Percentiles rank a stretch among this genome's conserved stretches.
Evolutionary conservation across 1,140 invertebrate species (phyloP).

Genomic region (Amyelois transitella): DNA sequence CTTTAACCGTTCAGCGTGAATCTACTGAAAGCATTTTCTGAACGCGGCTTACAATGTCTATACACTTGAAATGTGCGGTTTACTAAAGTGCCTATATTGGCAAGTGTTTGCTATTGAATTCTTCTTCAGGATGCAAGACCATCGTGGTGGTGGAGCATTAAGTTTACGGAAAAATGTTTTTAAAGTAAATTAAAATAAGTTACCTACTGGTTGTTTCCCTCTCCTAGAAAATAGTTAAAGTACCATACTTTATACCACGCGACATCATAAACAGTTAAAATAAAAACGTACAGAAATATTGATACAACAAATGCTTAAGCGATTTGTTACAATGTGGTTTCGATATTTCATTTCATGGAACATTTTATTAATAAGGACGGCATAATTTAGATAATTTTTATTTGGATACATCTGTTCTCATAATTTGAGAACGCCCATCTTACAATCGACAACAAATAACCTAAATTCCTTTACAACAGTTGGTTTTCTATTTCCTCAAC

Average conservation of each 20-base stretch:
- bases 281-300: too few relatives aligned
- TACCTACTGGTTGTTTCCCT: too few relatives aligned
- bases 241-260: too few relatives aligned
- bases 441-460: not conserved
- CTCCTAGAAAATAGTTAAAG: too few relatives aligned
- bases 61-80: not conserved
- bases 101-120: slow-evolving; percentile 1
- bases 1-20: slow-evolving; percentile 7
- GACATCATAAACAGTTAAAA: too few relatives aligned
- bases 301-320: too few relatives aligned
- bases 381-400: not conserved
- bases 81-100: not conserved
- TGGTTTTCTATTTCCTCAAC: slow-evolving; percentile 40
- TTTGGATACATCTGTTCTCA: not conserved
- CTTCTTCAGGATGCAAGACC: not conserved
- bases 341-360: too few relatives aligned
- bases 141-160: too few relatives aligned
- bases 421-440: not conserved
- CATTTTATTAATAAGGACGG: too few relatives aligned
- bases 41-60: not conserved
- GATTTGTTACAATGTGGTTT: too few relatives aligned
- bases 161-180: too few relatives aligned
- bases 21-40: not conserved
- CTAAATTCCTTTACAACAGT: slow-evolving; percentile 23
- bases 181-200: too few relatives aligned